These are phyloP conservation scores for Aelia acuminata DNA, from an alignment of 2,888 invertebrate species.

Conservation along the genomic window DNA sequence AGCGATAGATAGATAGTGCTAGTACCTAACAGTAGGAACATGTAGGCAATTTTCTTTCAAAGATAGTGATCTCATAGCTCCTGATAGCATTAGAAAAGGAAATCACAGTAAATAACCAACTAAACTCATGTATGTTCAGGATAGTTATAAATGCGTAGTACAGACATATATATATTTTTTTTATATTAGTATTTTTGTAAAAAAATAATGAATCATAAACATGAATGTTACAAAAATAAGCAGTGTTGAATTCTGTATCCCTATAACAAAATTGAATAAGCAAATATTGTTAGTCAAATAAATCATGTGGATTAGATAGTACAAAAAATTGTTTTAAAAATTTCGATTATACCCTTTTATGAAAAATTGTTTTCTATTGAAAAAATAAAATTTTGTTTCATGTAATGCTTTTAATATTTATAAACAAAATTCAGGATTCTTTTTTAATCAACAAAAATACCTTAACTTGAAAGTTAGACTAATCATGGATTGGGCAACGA, in stretches of 20 bases:
- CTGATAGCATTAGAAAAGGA: neutral
- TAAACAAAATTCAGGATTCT: too few relatives aligned
- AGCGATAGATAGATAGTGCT: neutral
- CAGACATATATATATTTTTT: neutral
- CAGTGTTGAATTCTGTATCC: neutral
- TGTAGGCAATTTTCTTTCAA: neutral
- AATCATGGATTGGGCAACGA: too few relatives aligned
- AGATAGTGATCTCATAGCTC: constrained; percentile 19
- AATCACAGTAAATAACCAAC: neutral
- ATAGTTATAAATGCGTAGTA: neutral
- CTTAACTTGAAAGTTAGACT: too few relatives aligned
- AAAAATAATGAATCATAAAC: neutral
- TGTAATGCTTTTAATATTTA: too few relatives aligned
- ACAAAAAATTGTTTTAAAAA: neutral
- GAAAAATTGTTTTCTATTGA: neutral
- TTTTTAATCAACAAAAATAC: too few relatives aligned
- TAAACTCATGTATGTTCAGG: neutral
- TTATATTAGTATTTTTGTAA: neutral
- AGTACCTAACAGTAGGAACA: neutral
- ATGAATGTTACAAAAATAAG: neutral
- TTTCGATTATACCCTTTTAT: neutral
- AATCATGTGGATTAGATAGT: neutral
- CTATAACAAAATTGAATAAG: neutral
- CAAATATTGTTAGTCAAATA: neutral
- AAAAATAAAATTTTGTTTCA: neutral